These are phyloP conservation scores for Carcina quercana DNA, from an alignment of 2,888 invertebrate genomes.

Conservation along the genomic window DNA sequence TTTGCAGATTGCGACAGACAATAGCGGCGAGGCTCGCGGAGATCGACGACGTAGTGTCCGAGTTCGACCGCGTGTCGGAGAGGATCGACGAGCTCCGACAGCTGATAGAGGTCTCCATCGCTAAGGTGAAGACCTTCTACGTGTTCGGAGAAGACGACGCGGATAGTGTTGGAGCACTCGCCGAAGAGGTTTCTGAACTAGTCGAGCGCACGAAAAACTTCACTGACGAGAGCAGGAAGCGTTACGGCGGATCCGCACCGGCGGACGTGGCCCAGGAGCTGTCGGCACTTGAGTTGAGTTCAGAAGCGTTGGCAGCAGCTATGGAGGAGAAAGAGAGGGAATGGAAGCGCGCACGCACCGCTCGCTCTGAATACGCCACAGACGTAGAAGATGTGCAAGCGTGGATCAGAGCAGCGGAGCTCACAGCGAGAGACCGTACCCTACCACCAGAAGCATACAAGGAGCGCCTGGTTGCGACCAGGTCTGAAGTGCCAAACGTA, in stretches of 20 bases:
- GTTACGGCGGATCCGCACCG: conserved; percentile 79
- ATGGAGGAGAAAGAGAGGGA: conserved; percentile 93
- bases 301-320: conserved; percentile 83
- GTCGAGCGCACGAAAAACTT: conserved; percentile 74
- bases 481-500: conserved; percentile 81
- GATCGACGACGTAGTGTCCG: conserved; percentile 82
- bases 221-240: conserved; percentile 74
- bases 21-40: conserved; percentile 84
- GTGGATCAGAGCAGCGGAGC: conserved; percentile 90
- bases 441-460: conserved; percentile 84
- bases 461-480: conserved; percentile 84
- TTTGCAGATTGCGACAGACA: conserved; percentile 85
- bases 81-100: conserved; percentile 81
- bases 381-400: conserved; percentile 87
- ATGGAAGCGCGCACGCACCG: conserved; percentile 88
- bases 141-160: conserved; percentile 84
- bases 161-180: conserved; percentile 74
- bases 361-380: conserved; percentile 84
- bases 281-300: conserved; percentile 86
- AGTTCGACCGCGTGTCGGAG: conserved; percentile 83
- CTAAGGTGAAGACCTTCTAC: conserved; percentile 81
- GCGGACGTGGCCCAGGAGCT: conserved; percentile 87
- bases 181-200: conserved; percentile 71
- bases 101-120: conserved; percentile 78
- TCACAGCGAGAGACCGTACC: conserved; percentile 87